Evolutionary conservation across 2,888 invertebrate species (phyloP).

Genomic region (Philopedon plagiatum): DNA sequence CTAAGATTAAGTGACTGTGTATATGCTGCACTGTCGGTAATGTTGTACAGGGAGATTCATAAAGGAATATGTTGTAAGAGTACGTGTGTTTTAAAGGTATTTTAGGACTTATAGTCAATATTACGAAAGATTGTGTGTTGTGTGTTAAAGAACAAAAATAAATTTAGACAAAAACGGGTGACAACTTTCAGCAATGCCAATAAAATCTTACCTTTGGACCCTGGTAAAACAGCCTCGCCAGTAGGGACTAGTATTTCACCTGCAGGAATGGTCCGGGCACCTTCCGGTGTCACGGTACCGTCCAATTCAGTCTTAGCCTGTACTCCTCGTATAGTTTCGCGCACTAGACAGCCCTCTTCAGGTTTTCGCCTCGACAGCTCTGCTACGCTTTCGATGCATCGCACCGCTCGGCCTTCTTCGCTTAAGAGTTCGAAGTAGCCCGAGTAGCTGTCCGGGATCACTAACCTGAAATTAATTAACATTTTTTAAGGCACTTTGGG

Average conservation of each 20-base stretch:
- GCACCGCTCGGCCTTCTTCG: conserved; percentile 92
- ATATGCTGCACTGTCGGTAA: neutral
- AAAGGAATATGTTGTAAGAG: no score
- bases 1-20: conserved; percentile 7
- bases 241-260: conserved; percentile 86
- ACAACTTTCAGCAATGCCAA: no score
- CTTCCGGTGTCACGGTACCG: conserved; percentile 76
- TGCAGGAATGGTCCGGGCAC: conserved; percentile 82
- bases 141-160: no score
- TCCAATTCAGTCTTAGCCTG: conserved; percentile 74
- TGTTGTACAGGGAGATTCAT: no score
- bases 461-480: conserved; percentile 81
- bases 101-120: no score
- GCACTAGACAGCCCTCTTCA: conserved; percentile 83
- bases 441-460: conserved; percentile 91
- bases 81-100: no score
- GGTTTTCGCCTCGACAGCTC: conserved; percentile 85
- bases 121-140: no score
- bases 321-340: conserved; percentile 83
- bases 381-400: conserved; percentile 89
- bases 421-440: conserved; percentile 96
- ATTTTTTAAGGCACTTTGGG: neutral
- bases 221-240: conserved; percentile 78
- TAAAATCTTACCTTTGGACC: conserved; percentile 71
- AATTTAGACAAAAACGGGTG: no score